Conservation (phyloP, 2,113 vertebrate species). For the Odocoileus virginianus region DNA sequence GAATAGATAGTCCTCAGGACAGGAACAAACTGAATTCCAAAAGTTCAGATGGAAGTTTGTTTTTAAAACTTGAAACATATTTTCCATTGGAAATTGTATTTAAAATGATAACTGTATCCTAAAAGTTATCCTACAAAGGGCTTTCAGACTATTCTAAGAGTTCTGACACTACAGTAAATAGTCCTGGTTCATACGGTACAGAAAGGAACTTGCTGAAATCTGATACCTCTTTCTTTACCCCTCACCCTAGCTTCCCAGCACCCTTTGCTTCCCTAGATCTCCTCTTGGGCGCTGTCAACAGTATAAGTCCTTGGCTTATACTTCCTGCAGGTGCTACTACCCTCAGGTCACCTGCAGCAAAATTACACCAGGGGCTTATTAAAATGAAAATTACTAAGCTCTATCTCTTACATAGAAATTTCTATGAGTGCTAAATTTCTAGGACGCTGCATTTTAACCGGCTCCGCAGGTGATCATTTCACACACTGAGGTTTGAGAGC, state of each 20-base stretch:
- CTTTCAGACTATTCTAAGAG: not conserved
- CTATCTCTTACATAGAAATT: not conserved
- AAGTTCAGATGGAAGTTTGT: not conserved
- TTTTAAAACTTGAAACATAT: slow-evolving; percentile 5
- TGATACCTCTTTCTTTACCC: not conserved
- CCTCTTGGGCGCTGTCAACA: not conserved
- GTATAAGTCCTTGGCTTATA: not conserved
- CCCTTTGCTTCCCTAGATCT: not conserved
- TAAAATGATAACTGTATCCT: not conserved
- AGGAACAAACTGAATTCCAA: not conserved
- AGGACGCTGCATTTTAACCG: not conserved
- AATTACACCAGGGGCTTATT: not conserved
- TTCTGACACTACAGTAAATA: not conserved
- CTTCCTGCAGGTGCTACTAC: too few relatives aligned
- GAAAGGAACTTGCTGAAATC: not conserved
- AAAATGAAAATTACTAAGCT: not conserved
- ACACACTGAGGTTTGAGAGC: not conserved
- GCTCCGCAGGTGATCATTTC: not conserved
- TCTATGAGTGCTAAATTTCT: not conserved
- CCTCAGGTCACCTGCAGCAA: not conserved
- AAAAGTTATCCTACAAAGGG: not conserved
- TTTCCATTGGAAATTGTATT: not conserved
- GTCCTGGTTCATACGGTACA: not conserved
- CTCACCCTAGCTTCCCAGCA: not conserved
- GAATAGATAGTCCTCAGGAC: not conserved